These are phyloP conservation scores for Lithophane leautieri DNA, from an alignment of 2,888 invertebrate genomes.

Conservation along the genomic window DNA sequence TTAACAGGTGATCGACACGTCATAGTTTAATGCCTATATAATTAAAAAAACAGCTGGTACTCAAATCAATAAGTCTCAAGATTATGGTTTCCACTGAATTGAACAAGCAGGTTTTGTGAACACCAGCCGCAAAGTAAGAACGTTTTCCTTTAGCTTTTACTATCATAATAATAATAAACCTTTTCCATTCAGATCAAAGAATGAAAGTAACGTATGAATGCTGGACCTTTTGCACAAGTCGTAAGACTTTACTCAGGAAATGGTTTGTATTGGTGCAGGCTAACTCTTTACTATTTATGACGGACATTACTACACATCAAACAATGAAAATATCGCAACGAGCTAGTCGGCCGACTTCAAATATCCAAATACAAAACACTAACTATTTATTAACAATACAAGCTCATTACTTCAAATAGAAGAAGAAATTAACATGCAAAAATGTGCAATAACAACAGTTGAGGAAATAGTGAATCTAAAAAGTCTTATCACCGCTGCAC, in stretches of 20 bases:
- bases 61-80: constrained; percentile 17
- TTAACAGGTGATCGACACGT: background rate
- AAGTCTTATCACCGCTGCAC: constrained; percentile 47
- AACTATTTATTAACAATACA: constrained; percentile 58
- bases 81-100: constrained; percentile 17
- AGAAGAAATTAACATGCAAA: constrained; percentile 56
- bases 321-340: constrained; percentile 55
- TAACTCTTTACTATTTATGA: constrained; percentile 55
- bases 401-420: constrained; percentile 58
- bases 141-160: constrained; percentile 46
- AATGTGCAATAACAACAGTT: constrained; percentile 41
- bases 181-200: constrained; percentile 54
- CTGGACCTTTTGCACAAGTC: constrained; percentile 51
- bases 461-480: constrained; percentile 54
- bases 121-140: constrained; percentile 24
- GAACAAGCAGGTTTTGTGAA: constrained; percentile 12
- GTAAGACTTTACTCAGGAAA: constrained; percentile 56
- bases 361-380: constrained; percentile 44
- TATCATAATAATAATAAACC: constrained; percentile 49
- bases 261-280: constrained; percentile 47
- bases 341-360: constrained; percentile 54
- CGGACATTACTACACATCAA: constrained; percentile 54
- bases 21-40: constrained; percentile 9
- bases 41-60: constrained; percentile 4
- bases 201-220: constrained; percentile 55